phyloP scores from a whole-genome alignment of 2,888 invertebrate species.

The Anaspis maculata region DNA sequence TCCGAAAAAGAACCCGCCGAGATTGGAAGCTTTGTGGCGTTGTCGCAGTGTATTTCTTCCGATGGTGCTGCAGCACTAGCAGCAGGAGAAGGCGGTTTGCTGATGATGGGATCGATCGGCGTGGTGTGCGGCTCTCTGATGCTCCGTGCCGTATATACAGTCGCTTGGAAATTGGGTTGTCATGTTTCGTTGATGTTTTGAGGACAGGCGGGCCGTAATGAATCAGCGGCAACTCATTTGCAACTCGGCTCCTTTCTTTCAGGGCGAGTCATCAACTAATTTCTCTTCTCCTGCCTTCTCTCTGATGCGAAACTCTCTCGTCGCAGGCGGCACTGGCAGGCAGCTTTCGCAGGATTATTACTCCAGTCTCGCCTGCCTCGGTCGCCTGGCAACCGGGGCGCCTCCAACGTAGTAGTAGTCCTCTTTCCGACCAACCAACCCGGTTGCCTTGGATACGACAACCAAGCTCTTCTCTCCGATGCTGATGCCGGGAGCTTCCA shows the following conservation, averaged over 20 bases:
- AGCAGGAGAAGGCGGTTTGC: too few relatives aligned
- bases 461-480: too few relatives aligned
- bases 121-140: too few relatives aligned
- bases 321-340: slow-evolving; percentile 1
- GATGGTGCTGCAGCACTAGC: too few relatives aligned
- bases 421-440: too few relatives aligned
- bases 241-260: slow-evolving; percentile 39
- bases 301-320: slow-evolving; percentile 28
- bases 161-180: slow-evolving; percentile 24
- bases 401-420: too few relatives aligned
- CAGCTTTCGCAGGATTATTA: slow-evolving; percentile 37
- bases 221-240: slow-evolving; percentile 37
- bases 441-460: slow-evolving; percentile 29
- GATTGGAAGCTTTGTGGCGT: too few relatives aligned
- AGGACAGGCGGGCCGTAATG: slow-evolving; percentile 23
- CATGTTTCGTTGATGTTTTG: slow-evolving; percentile 25
- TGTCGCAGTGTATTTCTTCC: too few relatives aligned
- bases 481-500: too few relatives aligned
- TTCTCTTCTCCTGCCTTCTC: slow-evolving; percentile 39
- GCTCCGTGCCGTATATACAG: too few relatives aligned
- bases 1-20: too few relatives aligned
- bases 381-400: slow-evolving; percentile 32
- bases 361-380: slow-evolving; percentile 21
- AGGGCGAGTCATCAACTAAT: slow-evolving; percentile 40
- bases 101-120: too few relatives aligned